Percentiles rank a stretch among this genome's conserved stretches.
These are phyloP conservation scores for Thryonomys swinderianus DNA, from an alignment of 2,113 vertebrate species.

Conservation along the genomic window DNA sequence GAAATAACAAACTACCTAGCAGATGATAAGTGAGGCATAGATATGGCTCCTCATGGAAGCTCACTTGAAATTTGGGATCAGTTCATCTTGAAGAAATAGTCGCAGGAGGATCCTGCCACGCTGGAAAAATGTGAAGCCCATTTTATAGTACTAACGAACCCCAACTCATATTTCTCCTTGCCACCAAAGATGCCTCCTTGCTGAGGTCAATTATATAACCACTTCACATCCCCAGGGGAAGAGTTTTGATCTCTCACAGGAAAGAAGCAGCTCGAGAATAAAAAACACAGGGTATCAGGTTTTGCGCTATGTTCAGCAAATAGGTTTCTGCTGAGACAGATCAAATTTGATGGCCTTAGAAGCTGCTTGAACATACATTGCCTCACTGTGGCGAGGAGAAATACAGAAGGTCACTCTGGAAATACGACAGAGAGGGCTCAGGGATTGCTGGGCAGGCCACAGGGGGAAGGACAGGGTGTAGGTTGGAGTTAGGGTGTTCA, in stretches of 20 bases:
- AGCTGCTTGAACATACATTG: background rate
- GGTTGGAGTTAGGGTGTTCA: background rate
- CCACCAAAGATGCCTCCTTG: background rate
- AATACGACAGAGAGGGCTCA: background rate
- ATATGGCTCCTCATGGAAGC: background rate
- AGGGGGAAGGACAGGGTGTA: background rate
- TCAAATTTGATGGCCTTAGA: background rate
- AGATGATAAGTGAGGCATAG: background rate
- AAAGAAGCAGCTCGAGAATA: background rate
- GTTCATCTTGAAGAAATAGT: background rate
- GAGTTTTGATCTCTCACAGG: background rate
- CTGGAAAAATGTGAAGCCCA: background rate
- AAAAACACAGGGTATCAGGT: background rate
- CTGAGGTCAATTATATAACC: background rate
- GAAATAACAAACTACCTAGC: background rate
- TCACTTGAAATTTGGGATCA: background rate
- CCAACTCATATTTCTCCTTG: background rate
- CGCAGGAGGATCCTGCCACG: background rate
- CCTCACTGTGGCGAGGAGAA: background rate
- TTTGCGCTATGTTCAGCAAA: background rate
- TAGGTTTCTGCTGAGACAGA: background rate
- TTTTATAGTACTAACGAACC: background rate
- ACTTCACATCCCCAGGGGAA: background rate
- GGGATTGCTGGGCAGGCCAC: background rate
- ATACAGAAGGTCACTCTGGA: background rate